Evolutionary conservation across 2,888 invertebrate genomes (phyloP).

Genomic region (Nematopogon swammerdamellus): DNA sequence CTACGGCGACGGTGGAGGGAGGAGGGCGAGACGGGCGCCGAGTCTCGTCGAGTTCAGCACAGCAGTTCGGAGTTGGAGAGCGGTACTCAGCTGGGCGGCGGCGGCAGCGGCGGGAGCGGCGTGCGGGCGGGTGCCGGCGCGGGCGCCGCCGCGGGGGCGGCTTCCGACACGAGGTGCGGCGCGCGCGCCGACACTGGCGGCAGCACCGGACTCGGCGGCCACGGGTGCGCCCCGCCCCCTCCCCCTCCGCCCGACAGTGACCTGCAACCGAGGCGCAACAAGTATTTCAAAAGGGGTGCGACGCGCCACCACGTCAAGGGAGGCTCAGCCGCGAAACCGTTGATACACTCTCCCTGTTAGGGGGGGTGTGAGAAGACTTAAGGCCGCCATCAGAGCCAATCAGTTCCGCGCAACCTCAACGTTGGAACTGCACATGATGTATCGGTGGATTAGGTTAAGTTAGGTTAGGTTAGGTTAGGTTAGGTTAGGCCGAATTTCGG

Average conservation of each 20-base stretch:
- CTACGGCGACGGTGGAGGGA: slow-evolving; percentile 38
- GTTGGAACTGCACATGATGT: too few relatives aligned
- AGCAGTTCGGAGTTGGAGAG: slow-evolving; percentile 57
- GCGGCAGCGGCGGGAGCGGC: slow-evolving; percentile 33
- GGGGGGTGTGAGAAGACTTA: too few relatives aligned
- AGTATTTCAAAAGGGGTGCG: too few relatives aligned
- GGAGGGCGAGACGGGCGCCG: slow-evolving; percentile 50
- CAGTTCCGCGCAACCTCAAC: too few relatives aligned
- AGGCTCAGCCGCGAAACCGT: too few relatives aligned
- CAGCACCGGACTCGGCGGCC: slow-evolving; percentile 77
- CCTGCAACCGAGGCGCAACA: slow-evolving; percentile 38
- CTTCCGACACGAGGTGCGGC: slow-evolving; percentile 71
- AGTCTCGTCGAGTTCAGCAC: slow-evolving; percentile 56
- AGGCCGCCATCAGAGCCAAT: too few relatives aligned
- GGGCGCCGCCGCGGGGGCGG: slow-evolving; percentile 37
- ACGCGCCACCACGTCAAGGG: too few relatives aligned
- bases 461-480: too few relatives aligned
- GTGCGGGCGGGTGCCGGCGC: slow-evolving; percentile 49
- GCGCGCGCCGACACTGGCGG: slow-evolving; percentile 69
- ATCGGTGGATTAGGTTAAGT: too few relatives aligned
- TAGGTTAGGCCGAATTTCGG: too few relatives aligned
- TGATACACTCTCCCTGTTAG: too few relatives aligned
- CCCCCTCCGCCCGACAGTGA: slow-evolving; percentile 55
- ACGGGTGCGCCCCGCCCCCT: slow-evolving; percentile 64
- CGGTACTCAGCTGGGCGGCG: slow-evolving; percentile 57